A percentile compares a stretch with the other conserved stretches of the same genome.
Evolutionary conservation across 1,140 invertebrate genomes (phyloP).

Genomic region (Araneus ventricosus): DNA sequence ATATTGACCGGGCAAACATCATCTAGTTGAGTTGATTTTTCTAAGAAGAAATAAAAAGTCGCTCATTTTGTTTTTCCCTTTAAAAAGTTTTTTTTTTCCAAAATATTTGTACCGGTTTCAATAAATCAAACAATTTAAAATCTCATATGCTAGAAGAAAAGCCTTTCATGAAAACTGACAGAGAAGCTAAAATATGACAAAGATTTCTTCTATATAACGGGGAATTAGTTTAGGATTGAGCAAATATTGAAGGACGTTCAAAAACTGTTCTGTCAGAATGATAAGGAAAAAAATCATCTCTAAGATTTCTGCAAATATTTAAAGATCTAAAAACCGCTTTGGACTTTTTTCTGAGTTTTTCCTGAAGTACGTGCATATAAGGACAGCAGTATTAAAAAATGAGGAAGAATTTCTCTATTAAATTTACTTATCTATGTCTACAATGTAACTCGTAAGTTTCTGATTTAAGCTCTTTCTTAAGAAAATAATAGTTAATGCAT

Average conservation of each 20-base stretch:
- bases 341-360: constrained; percentile 31
- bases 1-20: constrained; percentile 47
- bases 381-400: neutral
- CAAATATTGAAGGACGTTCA: constrained; percentile 61
- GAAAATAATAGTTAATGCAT: neutral
- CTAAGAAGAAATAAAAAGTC: constrained; percentile 20
- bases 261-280: constrained; percentile 34
- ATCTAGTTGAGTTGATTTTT: constrained; percentile 24
- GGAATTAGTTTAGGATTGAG: constrained; percentile 57
- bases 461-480: neutral
- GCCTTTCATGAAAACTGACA: constrained; percentile 19
- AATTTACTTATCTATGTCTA: constrained; percentile 49
- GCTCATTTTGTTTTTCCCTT: constrained; percentile 28
- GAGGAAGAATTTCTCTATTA: constrained; percentile 32
- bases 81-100: constrained; percentile 2
- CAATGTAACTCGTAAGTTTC: neutral
- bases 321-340: constrained; percentile 60
- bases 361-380: neutral
- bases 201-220: constrained; percentile 33
- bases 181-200: constrained; percentile 58
- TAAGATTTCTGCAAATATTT: constrained; percentile 72
- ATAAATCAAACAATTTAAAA: constrained; percentile 68
- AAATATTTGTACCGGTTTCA: constrained; percentile 64
- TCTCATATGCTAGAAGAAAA: constrained; percentile 49
- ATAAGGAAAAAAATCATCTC: neutral